Conservation (phyloP, 2,797 vertebrate genomes). For the Myotis daubentonii region DNA sequence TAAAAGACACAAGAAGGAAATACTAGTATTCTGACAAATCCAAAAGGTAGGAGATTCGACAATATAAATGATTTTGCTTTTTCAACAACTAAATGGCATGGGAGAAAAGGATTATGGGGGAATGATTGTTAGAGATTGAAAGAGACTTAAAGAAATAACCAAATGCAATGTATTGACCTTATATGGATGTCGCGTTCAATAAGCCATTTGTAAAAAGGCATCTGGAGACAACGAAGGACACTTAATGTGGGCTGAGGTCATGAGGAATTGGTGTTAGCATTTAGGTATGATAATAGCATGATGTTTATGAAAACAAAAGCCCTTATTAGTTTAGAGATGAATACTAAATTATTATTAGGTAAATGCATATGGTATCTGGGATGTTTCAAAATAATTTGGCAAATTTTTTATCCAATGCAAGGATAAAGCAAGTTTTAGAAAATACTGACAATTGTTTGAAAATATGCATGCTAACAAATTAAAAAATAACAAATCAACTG, state of each 20-base stretch:
- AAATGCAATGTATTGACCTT: background rate
- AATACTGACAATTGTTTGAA: background rate
- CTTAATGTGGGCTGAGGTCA: background rate
- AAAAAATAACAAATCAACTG: background rate
- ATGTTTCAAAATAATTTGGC: background rate
- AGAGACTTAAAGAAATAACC: background rate
- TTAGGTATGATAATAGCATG: background rate
- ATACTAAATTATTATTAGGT: background rate
- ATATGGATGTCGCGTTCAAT: background rate
- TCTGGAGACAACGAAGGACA: background rate
- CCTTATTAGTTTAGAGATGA: background rate
- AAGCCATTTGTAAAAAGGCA: background rate
- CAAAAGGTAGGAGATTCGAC: background rate
- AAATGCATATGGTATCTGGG: background rate
- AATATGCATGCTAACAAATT: background rate
- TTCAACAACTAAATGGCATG: conserved; percentile 34
- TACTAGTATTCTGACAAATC: background rate
- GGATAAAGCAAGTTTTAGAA: background rate
- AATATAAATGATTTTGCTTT: background rate
- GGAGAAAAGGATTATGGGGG: background rate
- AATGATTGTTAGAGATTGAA: background rate
- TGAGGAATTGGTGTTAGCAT: background rate
- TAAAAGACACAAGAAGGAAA: conserved; percentile 23
- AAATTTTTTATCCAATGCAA: background rate
- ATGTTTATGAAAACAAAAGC: background rate